Percentiles rank a stretch among this genome's conserved stretches.
These are phyloP conservation scores for Tetramorium parvispinum DNA, from an alignment of 1,140 invertebrate genomes.

Conservation along the genomic window DNA sequence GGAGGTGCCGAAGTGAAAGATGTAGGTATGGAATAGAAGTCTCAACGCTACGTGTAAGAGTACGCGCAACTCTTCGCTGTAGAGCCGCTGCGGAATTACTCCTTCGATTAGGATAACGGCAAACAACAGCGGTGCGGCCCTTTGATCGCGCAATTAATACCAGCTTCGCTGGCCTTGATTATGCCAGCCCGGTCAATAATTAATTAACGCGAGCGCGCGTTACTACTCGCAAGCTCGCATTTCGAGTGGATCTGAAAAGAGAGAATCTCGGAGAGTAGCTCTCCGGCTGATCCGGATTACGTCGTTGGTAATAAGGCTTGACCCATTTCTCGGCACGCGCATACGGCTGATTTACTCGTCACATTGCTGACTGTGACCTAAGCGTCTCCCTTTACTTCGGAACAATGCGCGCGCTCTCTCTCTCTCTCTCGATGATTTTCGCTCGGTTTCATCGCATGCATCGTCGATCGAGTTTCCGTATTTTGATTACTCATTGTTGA, in stretches of 20 bases:
- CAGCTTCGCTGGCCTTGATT: constrained; percentile 26
- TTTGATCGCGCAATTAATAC: constrained; percentile 74
- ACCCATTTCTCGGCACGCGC: constrained; percentile 56
- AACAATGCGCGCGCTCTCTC: neutral
- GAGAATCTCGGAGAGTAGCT: constrained; percentile 22
- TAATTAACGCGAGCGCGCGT: constrained; percentile 39
- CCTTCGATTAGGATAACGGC: neutral
- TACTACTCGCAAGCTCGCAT: constrained; percentile 20
- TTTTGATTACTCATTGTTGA: constrained; percentile 26
- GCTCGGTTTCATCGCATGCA: neutral
- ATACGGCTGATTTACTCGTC: constrained; percentile 32
- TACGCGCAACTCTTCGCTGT: neutral
- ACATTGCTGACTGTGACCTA: neutral
- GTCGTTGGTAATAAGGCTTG: constrained; percentile 55
- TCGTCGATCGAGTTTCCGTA: constrained; percentile 26
- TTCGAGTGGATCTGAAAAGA: constrained; percentile 47
- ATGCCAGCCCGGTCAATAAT: constrained; percentile 53
- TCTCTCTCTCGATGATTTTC: constrained; percentile 23
- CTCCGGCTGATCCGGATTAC: constrained; percentile 42
- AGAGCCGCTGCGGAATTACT: neutral
- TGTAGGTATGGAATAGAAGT: neutral
- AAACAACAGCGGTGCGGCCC: constrained; percentile 2
- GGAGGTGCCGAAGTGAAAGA: constrained; percentile 20
- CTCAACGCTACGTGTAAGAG: neutral
- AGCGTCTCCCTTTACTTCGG: neutral